phyloP scores from a whole-genome alignment of 2,797 vertebrate species.

The Melopsittacus undulatus region DNA sequence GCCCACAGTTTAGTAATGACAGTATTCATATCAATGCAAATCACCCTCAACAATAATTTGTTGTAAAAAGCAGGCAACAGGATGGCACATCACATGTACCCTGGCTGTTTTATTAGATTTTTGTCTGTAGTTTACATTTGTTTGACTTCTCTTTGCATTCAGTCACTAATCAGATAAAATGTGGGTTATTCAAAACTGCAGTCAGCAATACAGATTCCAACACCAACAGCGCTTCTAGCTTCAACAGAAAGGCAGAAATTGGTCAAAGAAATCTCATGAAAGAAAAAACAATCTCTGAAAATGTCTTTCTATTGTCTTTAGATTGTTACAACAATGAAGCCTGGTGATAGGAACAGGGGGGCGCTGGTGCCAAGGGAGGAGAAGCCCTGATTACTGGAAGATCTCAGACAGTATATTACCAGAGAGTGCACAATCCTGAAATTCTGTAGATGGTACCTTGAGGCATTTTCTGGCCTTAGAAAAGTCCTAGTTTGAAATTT shows the following conservation, averaged over 20 bases:
- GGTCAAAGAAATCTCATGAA: not conserved
- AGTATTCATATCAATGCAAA: not conserved
- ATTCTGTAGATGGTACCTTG: not conserved
- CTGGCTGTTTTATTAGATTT: not conserved
- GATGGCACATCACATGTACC: not conserved
- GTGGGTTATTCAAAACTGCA: not conserved
- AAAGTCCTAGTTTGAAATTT: slow-evolving; percentile 27
- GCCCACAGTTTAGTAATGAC: not conserved
- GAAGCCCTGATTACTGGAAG: not conserved
- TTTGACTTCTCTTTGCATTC: slow-evolving; percentile 10
- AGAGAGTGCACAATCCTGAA: not conserved
- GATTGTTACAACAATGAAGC: not conserved
- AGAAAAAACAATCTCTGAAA: not conserved
- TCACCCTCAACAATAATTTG: not conserved
- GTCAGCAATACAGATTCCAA: not conserved
- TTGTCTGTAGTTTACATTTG: not conserved
- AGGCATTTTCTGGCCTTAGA: slow-evolving; percentile 8
- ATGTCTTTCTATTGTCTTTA: slow-evolving; percentile 10
- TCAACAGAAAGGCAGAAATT: not conserved
- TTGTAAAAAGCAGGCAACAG: not conserved
- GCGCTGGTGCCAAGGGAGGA: not conserved
- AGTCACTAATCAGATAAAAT: not conserved
- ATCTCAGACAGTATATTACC: not conserved
- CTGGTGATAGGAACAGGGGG: not conserved
- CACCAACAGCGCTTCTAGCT: not conserved